Conservation (phyloP, 2,888 invertebrate genomes). For the Oxytorus armatus region DNA sequence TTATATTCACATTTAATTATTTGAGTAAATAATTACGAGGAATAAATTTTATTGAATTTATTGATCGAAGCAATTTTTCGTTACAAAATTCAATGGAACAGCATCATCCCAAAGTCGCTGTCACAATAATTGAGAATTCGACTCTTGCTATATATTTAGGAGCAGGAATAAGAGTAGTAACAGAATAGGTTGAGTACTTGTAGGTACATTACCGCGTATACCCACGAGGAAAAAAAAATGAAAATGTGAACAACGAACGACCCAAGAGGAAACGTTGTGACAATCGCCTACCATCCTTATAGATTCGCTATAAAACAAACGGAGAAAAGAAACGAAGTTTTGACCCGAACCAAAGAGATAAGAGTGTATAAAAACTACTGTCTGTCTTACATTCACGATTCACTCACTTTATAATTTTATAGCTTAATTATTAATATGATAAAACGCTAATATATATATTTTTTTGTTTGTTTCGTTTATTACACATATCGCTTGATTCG, state of each 20-base stretch:
- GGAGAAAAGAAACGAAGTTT: constrained; percentile 33
- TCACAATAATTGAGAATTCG: constrained; percentile 64
- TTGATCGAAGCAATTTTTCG: constrained; percentile 75
- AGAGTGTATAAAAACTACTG: constrained; percentile 73
- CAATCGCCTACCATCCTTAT: constrained; percentile 42
- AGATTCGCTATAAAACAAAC: constrained; percentile 48
- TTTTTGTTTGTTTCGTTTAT: constrained; percentile 61
- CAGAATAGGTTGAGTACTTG: constrained; percentile 67
- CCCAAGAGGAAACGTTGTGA: constrained; percentile 58
- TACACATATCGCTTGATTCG: constrained; percentile 69
- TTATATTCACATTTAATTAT: no score
- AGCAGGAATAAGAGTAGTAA: constrained; percentile 66
- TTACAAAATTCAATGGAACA: constrained; percentile 75
- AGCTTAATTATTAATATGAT: constrained; percentile 71
- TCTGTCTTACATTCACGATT: constrained; percentile 70
- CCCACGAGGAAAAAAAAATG: constrained; percentile 41
- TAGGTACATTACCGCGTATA: constrained; percentile 64
- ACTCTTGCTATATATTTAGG: constrained; percentile 64
- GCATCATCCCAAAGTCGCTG: constrained; percentile 65
- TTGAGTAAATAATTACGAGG: neutral
- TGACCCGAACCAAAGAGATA: constrained; percentile 68
- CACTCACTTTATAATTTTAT: constrained; percentile 70
- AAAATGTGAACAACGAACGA: constrained; percentile 53
- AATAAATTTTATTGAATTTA: constrained; percentile 71
- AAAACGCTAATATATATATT: constrained; percentile 69